Evolutionary conservation across 1,140 invertebrate species (phyloP).

Genomic region (Caerostris extrusa): DNA sequence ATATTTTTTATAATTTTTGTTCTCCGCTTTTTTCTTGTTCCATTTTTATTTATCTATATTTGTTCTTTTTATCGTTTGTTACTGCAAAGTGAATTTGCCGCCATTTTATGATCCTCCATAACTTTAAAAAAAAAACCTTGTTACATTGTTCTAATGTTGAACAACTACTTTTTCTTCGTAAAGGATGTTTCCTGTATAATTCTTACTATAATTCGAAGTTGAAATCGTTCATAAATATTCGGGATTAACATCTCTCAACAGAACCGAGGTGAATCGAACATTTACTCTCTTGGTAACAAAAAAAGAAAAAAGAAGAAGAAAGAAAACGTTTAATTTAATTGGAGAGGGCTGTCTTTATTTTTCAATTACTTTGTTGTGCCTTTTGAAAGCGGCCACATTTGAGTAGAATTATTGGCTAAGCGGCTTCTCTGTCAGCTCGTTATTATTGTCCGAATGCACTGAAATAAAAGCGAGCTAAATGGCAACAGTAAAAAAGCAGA

Average conservation of each 20-base stretch:
- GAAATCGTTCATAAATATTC: conserved; percentile 76
- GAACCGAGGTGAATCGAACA: conserved; percentile 50
- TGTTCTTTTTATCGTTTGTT: conserved; percentile 17
- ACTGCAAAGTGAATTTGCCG: conserved; percentile 45
- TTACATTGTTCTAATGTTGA: conserved; percentile 63
- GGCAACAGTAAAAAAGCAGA: conserved; percentile 63
- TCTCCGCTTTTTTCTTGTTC: neutral
- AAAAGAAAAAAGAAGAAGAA: conserved; percentile 28
- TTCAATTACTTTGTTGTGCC: conserved; percentile 48
- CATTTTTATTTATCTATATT: conserved; percentile 42
- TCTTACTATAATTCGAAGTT: conserved; percentile 64
- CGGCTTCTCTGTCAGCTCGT: conserved; percentile 75
- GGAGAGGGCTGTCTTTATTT: conserved; percentile 64
- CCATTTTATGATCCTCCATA: conserved; percentile 68
- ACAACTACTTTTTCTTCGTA: conserved; percentile 57
- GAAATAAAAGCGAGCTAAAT: conserved; percentile 54
- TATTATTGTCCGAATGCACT: conserved; percentile 64
- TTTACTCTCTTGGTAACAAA: neutral
- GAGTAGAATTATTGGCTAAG: conserved; percentile 69
- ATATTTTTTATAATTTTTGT: neutral
- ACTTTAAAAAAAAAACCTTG: conserved; percentile 57
- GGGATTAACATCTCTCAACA: conserved; percentile 72
- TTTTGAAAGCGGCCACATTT: conserved; percentile 71
- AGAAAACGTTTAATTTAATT: conserved; percentile 72
- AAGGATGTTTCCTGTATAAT: conserved; percentile 49